Percentiles rank a stretch among this genome's conserved stretches.
Conservation (phyloP, 2,888 invertebrate genomes). For the Agrochola circellaris region DNA sequence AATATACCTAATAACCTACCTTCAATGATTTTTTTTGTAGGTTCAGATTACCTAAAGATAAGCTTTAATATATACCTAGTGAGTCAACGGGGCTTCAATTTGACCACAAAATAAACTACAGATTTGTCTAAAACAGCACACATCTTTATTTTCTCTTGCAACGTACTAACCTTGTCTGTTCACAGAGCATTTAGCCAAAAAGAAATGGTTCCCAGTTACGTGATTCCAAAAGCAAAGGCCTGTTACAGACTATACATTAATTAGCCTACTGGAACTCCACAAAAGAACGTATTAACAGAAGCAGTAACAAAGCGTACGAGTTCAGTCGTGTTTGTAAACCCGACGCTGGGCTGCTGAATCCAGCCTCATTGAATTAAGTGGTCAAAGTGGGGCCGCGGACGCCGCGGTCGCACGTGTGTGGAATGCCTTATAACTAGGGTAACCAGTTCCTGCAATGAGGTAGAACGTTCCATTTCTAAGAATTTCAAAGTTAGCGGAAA, state of each 20-base stretch:
- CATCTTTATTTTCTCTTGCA: background rate
- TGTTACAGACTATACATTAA: constrained; percentile 54
- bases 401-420: constrained; percentile 74
- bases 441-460: constrained; percentile 37
- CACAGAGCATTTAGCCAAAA: constrained; percentile 24
- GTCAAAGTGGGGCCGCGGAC: constrained; percentile 76
- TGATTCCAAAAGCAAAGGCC: constrained; percentile 37
- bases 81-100: background rate
- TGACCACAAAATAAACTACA: background rate
- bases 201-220: constrained; percentile 25
- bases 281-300: constrained; percentile 65
- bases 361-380: constrained; percentile 82
- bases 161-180: background rate
- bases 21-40: too few species aligned
- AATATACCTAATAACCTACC: background rate
- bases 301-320: constrained; percentile 68
- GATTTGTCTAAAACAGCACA: background rate
- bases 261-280: constrained; percentile 57
- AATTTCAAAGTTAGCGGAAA: constrained; percentile 18
- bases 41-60: too few species aligned
- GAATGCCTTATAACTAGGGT: constrained; percentile 73
- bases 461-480: background rate
- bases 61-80: background rate
- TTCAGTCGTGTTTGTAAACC: constrained; percentile 74
- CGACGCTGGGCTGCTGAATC: constrained; percentile 72